Conservation (phyloP, 2,888 invertebrate species). For the Mycalesis mineus region DNA sequence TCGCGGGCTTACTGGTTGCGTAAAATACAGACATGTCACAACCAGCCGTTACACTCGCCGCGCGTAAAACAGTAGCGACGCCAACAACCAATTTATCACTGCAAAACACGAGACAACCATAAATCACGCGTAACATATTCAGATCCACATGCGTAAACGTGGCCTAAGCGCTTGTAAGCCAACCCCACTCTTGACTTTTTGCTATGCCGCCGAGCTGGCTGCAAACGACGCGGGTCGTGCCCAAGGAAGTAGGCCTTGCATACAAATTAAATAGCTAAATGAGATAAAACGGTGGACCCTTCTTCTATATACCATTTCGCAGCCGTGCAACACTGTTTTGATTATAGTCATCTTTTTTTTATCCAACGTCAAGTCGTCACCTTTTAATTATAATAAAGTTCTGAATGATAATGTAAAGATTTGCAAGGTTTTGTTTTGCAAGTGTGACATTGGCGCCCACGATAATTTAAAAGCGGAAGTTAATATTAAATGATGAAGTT, state of each 20-base stretch:
- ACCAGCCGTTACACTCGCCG: constrained; percentile 1
- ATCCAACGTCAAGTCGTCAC: too few relatives aligned
- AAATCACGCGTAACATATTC: constrained; percentile 13
- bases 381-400: too few relatives aligned
- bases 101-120: constrained; percentile 3
- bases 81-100: constrained; percentile 5
- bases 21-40: not conserved
- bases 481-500: too few relatives aligned
- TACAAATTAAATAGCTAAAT: constrained; percentile 72
- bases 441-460: too few relatives aligned
- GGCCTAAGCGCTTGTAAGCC: constrained; percentile 3
- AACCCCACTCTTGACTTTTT: constrained; percentile 23
- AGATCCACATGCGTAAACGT: constrained; percentile 5
- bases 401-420: too few relatives aligned
- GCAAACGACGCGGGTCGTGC: constrained; percentile 33
- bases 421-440: too few relatives aligned
- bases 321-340: not conserved
- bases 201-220: constrained; percentile 25
- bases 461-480: too few relatives aligned
- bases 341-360: not conserved
- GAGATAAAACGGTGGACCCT: constrained; percentile 34
- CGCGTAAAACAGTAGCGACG: not conserved
- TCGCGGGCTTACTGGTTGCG: not conserved
- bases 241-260: constrained; percentile 64
- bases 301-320: not conserved